A percentile compares a stretch with the other conserved stretches of the same genome.
Conservation (phyloP, 53 echinoderm and acorn worm species). For the Patiria pectinifera region DNA sequence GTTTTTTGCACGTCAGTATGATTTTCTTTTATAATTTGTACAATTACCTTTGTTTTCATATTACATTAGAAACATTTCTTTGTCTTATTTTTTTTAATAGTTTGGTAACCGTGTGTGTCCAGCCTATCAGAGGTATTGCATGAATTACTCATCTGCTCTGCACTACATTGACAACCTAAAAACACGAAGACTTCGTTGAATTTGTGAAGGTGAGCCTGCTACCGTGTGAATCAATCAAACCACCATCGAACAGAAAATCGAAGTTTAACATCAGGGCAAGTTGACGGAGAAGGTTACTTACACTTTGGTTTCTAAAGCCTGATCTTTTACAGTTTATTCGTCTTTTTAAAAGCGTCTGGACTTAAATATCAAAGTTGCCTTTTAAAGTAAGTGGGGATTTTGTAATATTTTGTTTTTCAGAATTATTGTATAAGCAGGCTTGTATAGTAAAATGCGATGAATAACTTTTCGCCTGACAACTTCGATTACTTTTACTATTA, state of each 20-base stretch:
- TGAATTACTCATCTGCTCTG: conserved; percentile 95
- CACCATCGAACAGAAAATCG: neutral
- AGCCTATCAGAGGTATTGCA: conserved; percentile 92
- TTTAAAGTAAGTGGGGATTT: neutral
- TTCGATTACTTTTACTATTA: too few species aligned
- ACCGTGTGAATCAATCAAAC: too few species aligned
- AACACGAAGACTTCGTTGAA: conserved; percentile 83
- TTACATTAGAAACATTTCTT: neutral
- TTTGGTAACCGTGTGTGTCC: conserved; percentile 87
- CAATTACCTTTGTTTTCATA: neutral
- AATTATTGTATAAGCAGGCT: too few species aligned
- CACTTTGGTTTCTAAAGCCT: too few species aligned
- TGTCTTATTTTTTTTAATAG: conserved; percentile 48
- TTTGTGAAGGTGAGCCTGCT: conserved; percentile 82
- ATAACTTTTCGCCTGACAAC: too few species aligned
- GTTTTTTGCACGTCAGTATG: too few species aligned
- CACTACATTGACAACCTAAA: conserved; percentile 88
- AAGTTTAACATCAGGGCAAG: neutral
- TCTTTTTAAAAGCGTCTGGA: neutral
- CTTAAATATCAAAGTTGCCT: neutral
- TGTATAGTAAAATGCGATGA: too few species aligned
- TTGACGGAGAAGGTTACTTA: neutral
- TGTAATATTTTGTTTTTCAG: too few species aligned
- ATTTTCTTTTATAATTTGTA: too few species aligned
- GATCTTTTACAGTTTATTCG: neutral